phyloP scores from a whole-genome alignment of 2,113 vertebrate species.

The Spilogale gracilis region DNA sequence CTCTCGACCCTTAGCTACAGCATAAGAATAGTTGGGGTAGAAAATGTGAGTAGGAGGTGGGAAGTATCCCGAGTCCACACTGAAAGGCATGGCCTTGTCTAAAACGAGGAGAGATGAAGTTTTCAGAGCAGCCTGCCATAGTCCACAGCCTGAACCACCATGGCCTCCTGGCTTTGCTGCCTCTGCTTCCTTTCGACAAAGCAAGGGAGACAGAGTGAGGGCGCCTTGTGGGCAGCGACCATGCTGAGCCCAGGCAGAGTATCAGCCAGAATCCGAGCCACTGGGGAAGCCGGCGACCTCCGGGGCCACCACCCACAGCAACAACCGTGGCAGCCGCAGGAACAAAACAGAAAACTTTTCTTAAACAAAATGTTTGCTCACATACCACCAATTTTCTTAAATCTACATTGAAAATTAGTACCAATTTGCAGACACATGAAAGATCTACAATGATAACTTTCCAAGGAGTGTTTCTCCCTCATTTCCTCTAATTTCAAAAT shows the following conservation, averaged over 20 bases:
- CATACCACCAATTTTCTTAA: conserved; percentile 75
- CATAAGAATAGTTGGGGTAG: background rate
- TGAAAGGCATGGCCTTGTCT: background rate
- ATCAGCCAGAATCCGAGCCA: background rate
- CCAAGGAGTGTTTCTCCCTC: conserved; percentile 75
- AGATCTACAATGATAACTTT: conserved; percentile 81
- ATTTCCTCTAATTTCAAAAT: conserved; percentile 83
- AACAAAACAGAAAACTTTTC: conserved; percentile 69
- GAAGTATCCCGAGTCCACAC: background rate
- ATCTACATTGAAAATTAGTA: conserved; percentile 80
- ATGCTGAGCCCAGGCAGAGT: background rate
- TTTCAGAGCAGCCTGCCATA: background rate
- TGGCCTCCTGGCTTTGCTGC: background rate
- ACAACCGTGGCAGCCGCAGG: background rate
- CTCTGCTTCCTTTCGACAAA: background rate
- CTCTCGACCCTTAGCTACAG: background rate
- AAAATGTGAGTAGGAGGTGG: background rate
- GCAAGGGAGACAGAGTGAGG: background rate
- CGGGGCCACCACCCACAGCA: background rate
- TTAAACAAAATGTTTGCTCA: conserved; percentile 79
- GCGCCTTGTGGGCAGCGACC: background rate
- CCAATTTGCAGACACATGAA: conserved; percentile 80
- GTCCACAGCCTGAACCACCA: accelerated
- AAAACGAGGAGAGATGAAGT: background rate
- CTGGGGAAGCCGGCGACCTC: background rate